Base-by-base conservation (phyloP, 2,888 invertebrate genomes). In the Athrips mouffetella region DNA sequence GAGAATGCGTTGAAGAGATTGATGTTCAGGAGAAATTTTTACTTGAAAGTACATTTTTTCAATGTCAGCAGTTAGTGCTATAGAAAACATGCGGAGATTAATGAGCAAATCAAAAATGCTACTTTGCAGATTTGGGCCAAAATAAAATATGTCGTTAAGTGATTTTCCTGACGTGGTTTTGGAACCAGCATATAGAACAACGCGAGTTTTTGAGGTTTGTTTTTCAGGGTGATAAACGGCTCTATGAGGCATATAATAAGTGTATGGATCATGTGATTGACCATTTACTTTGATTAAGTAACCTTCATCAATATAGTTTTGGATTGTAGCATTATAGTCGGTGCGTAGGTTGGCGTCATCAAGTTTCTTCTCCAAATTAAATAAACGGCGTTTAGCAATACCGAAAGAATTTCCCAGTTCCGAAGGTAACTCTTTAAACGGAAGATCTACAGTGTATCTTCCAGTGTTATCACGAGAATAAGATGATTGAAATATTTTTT, bases 121-220 rank as follows among this genome's bases (percentile, higher is more conserved):
- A 30, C 42, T 46, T 47, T 54, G 57, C 21, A 55, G 39, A 42
- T 57, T 57, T 4, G 51, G 52, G 2, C 55, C 57, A 10, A 31
- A 27, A 47, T 55, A 51, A 4, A 57, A 18, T 10, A 54, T 15
- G 18, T 56, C 52, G 30, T 53, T 56, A 1, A 53, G 41, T 20
- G 52, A 53, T 11, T 47, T 7, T 3, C 50, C 51, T 18, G 54
- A 25, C 7, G 33, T 30, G 7, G 52, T 50, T 40, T 47, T 54
- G 23, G 37, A 25, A 21, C 54, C 54, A 5, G 52, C 56, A 33
- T 53, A 47, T 11, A 54, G 37, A 5, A 49, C 54, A 11, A 47
- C 18, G 3, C 44, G 15, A 23, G 48, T 30, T 8, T 44, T 46
- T 11, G 46, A 15, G 8, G 41, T 42, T 2, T 23, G 11, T 45